Evolutionary conservation across 2,888 invertebrate genomes (phyloP), one percentile per base, ranked within the genome.

Genomic region (Vanessa cardui): DNA sequence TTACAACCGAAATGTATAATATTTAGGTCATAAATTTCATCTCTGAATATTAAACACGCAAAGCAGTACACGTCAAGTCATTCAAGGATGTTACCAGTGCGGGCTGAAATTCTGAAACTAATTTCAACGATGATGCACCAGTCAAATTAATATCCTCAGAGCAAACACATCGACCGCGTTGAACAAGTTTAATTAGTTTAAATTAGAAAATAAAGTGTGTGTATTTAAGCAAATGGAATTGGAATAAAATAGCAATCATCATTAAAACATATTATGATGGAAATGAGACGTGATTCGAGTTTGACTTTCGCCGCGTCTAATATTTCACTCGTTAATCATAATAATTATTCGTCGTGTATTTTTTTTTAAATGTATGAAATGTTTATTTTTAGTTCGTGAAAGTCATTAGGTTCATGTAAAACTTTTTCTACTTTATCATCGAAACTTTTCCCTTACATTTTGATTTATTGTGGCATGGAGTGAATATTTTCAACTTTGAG

Each of bases 91-190:
- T 45, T 46, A 46, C 59, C 26, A 39, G 46, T 26, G 21, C 20
- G 58, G 44, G 39, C 63, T 63, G 54, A 60, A 68, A 62, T 63
- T 50, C 50, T 50, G 62, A 67, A 63, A 68, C 54, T 68, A 68
- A 68, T 68, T 64, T 64, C 50, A 20, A 45, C 49, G 60, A 46
- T 49, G 63, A 63, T 63, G 58, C 69, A 60, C 50, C 18, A 58
- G 39, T 64, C 63, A 66, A 62, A 65, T 65, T 69, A 66, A 70
- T 65, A 65, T 65, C 58, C 21, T 16, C 58, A 56, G 47, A 49
- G 45, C 58, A 59, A 65, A 66, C 61, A 64, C 45, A 58, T 50
- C 44, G 45, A 60, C 52, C 39, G 31, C 44, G 46, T 26, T 50
- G 44, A 64, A 50, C 60, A 47, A 15, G 33, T 26, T 8, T 56